Conservation (phyloP, 2,797 vertebrate species). For the Octomys mimax region DNA sequence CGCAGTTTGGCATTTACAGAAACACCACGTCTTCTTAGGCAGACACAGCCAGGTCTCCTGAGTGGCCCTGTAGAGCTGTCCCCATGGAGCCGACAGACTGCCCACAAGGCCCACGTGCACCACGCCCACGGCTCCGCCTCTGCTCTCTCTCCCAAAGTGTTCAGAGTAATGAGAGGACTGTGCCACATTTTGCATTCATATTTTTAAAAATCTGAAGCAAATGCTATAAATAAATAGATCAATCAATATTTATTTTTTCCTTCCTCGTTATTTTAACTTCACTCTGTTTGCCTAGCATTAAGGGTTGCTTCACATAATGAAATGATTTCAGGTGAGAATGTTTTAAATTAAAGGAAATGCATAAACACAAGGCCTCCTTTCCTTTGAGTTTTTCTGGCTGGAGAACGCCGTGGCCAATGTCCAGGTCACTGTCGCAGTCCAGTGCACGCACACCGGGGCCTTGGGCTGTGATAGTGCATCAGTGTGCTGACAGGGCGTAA, state of each 20-base stretch:
- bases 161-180: neutral
- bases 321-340: conserved; percentile 18
- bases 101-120: conserved; percentile 41
- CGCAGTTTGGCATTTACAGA: conserved; percentile 21
- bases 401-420: neutral
- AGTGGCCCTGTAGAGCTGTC: conserved; percentile 53
- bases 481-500: too few relatives aligned
- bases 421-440: neutral
- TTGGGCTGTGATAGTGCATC: neutral
- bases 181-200: neutral
- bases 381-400: neutral
- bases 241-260: neutral
- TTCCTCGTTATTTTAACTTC: conserved; percentile 40
- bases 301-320: neutral
- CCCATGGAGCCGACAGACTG: conserved; percentile 51
- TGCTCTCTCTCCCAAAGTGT: neutral
- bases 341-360: conserved; percentile 10
- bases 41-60: conserved; percentile 63
- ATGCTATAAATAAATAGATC: neutral
- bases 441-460: neutral
- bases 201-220: neutral
- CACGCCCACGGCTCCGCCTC: neutral
- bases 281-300: conserved; percentile 42
- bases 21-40: conserved; percentile 62
- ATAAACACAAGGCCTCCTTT: neutral